These are phyloP conservation scores for Neotoxoptera formosana DNA, from an alignment of 1,140 invertebrate species.

Conservation along the genomic window DNA sequence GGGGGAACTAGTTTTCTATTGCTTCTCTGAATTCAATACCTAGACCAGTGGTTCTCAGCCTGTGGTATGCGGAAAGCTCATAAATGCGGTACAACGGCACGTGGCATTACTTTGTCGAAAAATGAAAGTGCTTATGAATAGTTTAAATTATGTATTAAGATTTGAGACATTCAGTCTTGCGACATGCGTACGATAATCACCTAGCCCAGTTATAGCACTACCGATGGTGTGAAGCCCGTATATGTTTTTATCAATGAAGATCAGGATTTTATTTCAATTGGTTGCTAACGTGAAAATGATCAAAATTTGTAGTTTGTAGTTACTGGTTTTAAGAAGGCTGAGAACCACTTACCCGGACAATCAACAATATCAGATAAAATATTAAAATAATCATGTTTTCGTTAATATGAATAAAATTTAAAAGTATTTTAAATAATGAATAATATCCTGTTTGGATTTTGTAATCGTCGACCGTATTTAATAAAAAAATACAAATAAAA, in stretches of 20 bases:
- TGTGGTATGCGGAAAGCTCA: not conserved
- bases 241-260: not conserved
- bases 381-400: not conserved
- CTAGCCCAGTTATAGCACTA: not conserved
- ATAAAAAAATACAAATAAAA: not conserved
- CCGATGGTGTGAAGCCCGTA: not conserved
- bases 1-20: not conserved
- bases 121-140: not conserved
- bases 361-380: not conserved
- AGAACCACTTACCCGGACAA: not conserved
- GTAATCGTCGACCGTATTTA: not conserved
- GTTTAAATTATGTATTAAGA: not conserved
- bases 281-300: not conserved
- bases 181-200: not conserved
- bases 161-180: not conserved
- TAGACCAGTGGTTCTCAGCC: not conserved
- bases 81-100: not conserved
- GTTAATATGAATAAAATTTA: not conserved
- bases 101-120: too few species aligned
- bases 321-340: not conserved
- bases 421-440: not conserved
- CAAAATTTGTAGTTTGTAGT: not conserved
- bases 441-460: not conserved
- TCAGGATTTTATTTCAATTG: not conserved
- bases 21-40: not conserved